Evolutionary conservation across 2,797 vertebrate species (phyloP).

Genomic region (Platyrinchus mystaceus): DNA sequence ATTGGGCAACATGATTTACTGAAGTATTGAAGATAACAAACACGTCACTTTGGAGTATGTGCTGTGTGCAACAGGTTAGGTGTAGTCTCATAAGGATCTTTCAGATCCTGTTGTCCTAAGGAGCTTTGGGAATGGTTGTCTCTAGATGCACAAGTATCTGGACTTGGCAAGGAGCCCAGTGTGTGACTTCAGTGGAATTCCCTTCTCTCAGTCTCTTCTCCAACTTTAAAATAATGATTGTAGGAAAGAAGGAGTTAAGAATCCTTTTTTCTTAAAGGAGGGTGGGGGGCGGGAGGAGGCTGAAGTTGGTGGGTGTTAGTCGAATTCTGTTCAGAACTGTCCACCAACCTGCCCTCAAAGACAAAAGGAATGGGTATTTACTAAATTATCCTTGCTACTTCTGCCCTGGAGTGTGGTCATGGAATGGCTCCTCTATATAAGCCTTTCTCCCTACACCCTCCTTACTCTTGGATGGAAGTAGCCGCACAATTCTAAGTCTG

Average conservation of each 20-base stretch:
- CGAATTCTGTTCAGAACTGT: background rate
- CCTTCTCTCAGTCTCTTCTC: background rate
- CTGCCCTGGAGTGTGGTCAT: background rate
- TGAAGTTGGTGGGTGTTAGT: background rate
- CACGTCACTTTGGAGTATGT: background rate
- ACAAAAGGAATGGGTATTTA: background rate
- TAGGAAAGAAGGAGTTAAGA: background rate
- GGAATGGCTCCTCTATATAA: background rate
- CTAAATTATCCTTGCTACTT: background rate
- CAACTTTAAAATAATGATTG: background rate
- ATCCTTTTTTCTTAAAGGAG: accelerated
- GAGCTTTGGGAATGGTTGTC: background rate
- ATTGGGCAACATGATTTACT: constrained; percentile 25
- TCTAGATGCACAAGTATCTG: background rate
- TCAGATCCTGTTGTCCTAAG: background rate
- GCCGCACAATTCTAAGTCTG: background rate
- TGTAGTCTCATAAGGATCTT: constrained; percentile 12
- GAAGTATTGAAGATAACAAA: background rate
- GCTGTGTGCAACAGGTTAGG: background rate
- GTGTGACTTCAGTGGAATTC: background rate
- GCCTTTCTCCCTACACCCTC: background rate
- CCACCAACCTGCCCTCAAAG: background rate
- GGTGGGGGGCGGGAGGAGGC: background rate
- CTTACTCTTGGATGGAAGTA: background rate
- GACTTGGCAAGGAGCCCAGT: background rate